A percentile compares a stretch with the other conserved stretches of the same genome.
Conservation (phyloP, 2,797 vertebrate genomes). For the Acrocephalus scirpaceus region DNA sequence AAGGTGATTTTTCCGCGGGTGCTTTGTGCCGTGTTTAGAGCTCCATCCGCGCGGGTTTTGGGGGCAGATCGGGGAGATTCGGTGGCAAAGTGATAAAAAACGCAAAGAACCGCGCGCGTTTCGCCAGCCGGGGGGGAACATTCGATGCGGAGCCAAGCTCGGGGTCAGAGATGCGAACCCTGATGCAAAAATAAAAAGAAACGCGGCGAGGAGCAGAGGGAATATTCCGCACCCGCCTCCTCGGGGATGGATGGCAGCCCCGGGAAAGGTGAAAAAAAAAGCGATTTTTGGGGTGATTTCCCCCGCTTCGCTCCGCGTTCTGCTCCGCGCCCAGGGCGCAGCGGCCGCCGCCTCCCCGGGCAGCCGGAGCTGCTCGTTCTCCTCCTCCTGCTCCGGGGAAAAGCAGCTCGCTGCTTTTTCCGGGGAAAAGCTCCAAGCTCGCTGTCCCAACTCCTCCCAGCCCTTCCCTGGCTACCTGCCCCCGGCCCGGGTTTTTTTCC, state of each 20-base stretch:
- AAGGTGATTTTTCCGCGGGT: neutral
- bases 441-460: too few relatives aligned
- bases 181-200: neutral
- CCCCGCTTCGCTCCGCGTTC: neutral
- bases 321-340: neutral
- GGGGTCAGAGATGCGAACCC: neutral
- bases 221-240: neutral
- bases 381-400: neutral
- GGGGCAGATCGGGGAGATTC: neutral
- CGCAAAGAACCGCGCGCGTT: neutral
- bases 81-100: rapidly evolving
- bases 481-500: neutral
- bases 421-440: neutral
- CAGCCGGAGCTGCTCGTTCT: neutral
- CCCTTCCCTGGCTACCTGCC: neutral
- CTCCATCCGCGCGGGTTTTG: neutral
- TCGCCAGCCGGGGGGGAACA: rapidly evolving
- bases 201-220: neutral
- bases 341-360: neutral
- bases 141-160: neutral
- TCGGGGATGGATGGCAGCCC: neutral
- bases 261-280: neutral
- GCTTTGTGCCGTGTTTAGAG: neutral
- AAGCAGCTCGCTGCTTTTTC: too few relatives aligned
- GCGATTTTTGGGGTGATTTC: rapidly evolving